Evolutionary conservation across 64 coral and sea anemone genomes (phyloP), one percentile per base, ranked within the genome.

Genomic region (Montipora cactus): DNA sequence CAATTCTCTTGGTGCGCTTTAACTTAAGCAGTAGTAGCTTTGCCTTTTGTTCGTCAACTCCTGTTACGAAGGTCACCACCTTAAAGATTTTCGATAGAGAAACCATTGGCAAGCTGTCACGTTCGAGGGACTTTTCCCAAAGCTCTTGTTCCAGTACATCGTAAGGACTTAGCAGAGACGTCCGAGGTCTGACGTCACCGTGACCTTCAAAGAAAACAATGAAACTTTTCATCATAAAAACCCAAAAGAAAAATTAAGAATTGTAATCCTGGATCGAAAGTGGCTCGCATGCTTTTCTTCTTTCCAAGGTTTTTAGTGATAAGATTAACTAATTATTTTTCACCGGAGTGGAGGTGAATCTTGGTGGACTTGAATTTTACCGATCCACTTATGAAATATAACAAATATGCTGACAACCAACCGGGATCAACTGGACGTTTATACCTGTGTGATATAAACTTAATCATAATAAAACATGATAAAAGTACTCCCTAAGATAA

Each of bases 21-120:
- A 70, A 12, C 82, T 86, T 86, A 5, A 86, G 62, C 47, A 86
- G 67, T 8, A 71, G 82, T n/a, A 86, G 19, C 66, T 47, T 71
- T 23, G 18, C 47, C 48, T 44, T 71, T 23, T 47, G 16, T 22
- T 72, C 16, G 47, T 21, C 66, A 13, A 51, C 4, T 86, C 62
- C 82, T 10, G 18, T 23, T 8, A 15, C 7, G 19, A 4, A 6
- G 12, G 14, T 47, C 2, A 49, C 67, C 2, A 86, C 7, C 18
- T 51, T 47, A 51, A 51, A 18, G 44, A 86, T 72, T 71, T 71
- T 18, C 20, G 7, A 2, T 51, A 71, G 45, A 50, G 82, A 71
- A 3, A 86, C 4, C 5, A 49, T 3, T 72, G 21, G 5, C 68
- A 44, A 6, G 20, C 11, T 7, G 4, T 62, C 53, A 58, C 6